A percentile compares a stretch with the other conserved stretches of the same genome.
phyloP scores from a whole-genome alignment of 2,113 vertebrate genomes.

The Rhabdomys dilectus region DNA sequence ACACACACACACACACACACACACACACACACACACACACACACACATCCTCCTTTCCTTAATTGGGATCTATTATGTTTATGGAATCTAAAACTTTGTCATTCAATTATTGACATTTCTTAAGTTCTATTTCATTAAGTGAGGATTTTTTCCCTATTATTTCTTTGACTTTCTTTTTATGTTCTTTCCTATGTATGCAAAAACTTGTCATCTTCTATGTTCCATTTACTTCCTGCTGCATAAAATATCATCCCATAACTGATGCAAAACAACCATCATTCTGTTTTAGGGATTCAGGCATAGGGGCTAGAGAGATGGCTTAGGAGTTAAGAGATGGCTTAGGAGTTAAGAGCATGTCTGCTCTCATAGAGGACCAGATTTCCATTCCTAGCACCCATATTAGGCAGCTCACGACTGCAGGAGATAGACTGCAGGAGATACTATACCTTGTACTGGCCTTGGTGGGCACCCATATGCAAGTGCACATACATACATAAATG shows the following conservation, averaged over 20 bases:
- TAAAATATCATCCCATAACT: background rate
- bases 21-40: too few species aligned
- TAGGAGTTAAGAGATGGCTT: too few species aligned
- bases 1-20: too few species aligned
- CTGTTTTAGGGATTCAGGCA: background rate
- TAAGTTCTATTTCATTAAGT: slow-evolving; percentile 26
- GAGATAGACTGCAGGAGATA: too few species aligned
- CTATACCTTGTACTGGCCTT: background rate
- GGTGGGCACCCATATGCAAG: too few species aligned
- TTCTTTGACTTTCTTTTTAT: background rate
- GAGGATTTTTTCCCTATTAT: background rate
- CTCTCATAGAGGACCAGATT: background rate
- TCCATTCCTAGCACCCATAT: background rate
- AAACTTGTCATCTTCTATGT: background rate
- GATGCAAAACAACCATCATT: background rate
- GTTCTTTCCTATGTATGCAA: background rate
- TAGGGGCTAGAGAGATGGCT: background rate
- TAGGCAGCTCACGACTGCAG: background rate
- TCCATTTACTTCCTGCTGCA: background rate
- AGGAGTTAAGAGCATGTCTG: background rate
- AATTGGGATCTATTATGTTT: background rate
- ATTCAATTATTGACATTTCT: slow-evolving; percentile 40
- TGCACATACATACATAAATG: background rate
- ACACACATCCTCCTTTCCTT: too few species aligned
- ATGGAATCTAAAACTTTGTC: background rate